Evolutionary conservation across 2,888 invertebrate species (phyloP), one percentile per base, ranked within the genome.

Genomic region (Chydorus sphaericus): DNA sequence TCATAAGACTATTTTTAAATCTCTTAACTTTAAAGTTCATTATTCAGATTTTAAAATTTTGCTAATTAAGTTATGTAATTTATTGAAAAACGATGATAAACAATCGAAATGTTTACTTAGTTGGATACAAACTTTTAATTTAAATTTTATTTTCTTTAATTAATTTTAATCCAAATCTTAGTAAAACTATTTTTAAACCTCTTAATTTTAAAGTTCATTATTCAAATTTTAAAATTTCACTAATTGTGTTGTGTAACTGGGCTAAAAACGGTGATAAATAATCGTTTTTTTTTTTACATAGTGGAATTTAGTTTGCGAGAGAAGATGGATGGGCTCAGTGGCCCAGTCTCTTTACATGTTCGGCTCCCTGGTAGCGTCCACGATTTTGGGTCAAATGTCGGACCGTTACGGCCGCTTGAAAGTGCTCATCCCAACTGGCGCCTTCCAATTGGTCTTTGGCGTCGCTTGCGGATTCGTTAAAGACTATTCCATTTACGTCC

Each of bases 241-340:
- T n/a, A n/a, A n/a, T n/a, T n/a, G n/a, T n/a, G n/a, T n/a, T n/a
- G n/a, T n/a, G n/a, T n/a, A n/a, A n/a, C n/a, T n/a, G n/a, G n/a
- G n/a, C n/a, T n/a, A n/a, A n/a, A n/a, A n/a, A n/a, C n/a, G n/a
- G n/a, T n/a, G n/a, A n/a, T n/a, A n/a, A n/a, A n/a, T n/a, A n/a
- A n/a, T 50, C 14, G 18, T 57, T 29, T 49, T 31, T 51, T 39
- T 48, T 56, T 54, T 30, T 57, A 67, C 53, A 71, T 73, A 90
- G 68, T 89, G 88, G 88, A 72, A 82, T 65, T 78, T 88, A 54
- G 84, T 89, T 1, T 90, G 90, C 66, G 78, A 81, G 60, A 72
- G 75, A 58, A 74, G 85, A 60, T 89, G 87, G 87, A 82, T 82
- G 79, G 83, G 85, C 2, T 82, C 88, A 1, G 67, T 85, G 20